Evolutionary conservation across 2,797 vertebrate genomes (phyloP), one percentile per base, ranked within the genome.

Genomic region (Vipera ursinii): DNA sequence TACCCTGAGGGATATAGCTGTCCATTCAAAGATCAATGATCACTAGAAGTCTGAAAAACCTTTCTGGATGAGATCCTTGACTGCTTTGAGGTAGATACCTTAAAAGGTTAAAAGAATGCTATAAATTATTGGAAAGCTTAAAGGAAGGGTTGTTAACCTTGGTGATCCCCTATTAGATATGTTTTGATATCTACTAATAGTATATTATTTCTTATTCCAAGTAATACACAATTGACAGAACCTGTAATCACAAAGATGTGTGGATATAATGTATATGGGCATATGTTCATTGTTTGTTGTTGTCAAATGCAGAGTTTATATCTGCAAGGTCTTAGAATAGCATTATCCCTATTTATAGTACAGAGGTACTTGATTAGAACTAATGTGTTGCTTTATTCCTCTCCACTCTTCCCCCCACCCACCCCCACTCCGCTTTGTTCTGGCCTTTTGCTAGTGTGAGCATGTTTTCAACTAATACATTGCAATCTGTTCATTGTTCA

Each of bases 81-180:
- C 95, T 95, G 91, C 95, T 97, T 97, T 96, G 95, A 97, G 96
- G 95, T 93, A 92, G 95, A 96, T 96, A 94, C 92, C 96, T 96
- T 97, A 95, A 96, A 96, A 96, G 0, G 9, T 96, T 96, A 95
- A 94, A 92, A 92, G 93, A 94, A 95, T 95, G 94, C 96, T 94
- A 93, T 93, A 96, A 95, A 95, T 96, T 96, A 94, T 95, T 96
- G n/a, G 10, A 92, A 93, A 90, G 88, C 51, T 85, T 69, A 59
- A 93, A 86, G 91, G 90, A 95, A 88, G 95, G 92, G 90, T 95
- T 93, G 92, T 97, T 96, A 95, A 96, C 92, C 94, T 95, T 90
- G 65, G 20, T 96, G 86, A 94, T 93, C 91, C 91, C 89, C 92
- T 94, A 91, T 90, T 89, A 82, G 92, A 91, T 95, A 53, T 7